Evolutionary conservation across 2,113 vertebrate species (phyloP), one percentile per base, ranked within the genome.

Genomic region (Rhineura floridana): DNA sequence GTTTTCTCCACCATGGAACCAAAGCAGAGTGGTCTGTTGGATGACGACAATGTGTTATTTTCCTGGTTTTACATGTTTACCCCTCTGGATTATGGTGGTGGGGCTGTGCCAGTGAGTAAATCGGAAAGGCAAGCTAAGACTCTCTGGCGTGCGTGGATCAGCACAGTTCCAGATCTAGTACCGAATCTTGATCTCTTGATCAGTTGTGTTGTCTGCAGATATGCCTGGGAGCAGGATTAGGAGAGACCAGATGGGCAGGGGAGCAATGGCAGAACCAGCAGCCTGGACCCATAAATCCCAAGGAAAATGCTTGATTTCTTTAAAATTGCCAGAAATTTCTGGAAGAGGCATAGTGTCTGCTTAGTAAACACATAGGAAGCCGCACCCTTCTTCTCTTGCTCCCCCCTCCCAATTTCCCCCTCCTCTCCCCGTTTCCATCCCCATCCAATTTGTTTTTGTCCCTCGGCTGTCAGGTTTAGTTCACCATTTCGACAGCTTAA

Each of bases 321-420:
- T 70, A 87, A 70, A 19, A 90, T 94, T 82, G 87, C 91, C 90
- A 94, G 95, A 96, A 94, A 95, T 96, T 96, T 97, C 96, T 95
- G 94, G 96, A 96, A 95, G 80, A 36, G 4, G 42, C 86, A 87
- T 42, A 88, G 80, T 39, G 55, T 84, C 90, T 46, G 23, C 86
- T 33, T 0, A 44, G 36, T 79, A 90, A 89, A 78, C 79, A 63
- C 77, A 70, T 5, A 87, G 88, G 28, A 85, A 88, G 79, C 69
- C 50, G 52, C 48, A 72, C 81, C 90, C 62, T 2, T 33, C 55
- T 33, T 67, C 28, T 11, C 65, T 30, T 6, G 13, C 65, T 33
- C 17, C 1, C 62, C 59, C 36, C 55, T 21, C 12, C 15, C 8
- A 44, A 17, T 42, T n/a, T 63, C 42, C 8, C 69, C 52, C 50